phyloP scores from a whole-genome alignment of 2,113 vertebrate species.

The Coracopsis vasa region DNA sequence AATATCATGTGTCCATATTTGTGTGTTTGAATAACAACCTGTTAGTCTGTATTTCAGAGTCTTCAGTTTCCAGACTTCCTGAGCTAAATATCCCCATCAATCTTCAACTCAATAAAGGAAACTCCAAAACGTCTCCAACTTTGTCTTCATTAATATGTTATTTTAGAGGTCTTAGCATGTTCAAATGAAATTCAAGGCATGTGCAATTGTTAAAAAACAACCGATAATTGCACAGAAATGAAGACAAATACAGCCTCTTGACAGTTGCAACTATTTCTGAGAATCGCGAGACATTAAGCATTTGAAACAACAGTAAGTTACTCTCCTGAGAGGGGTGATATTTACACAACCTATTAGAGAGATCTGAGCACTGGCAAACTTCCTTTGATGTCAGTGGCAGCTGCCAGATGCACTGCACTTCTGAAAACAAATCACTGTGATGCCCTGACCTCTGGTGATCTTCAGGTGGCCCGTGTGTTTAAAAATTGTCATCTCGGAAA shows the following conservation, averaged over 20 bases:
- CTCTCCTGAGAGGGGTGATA: not conserved
- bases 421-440: not conserved
- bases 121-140: not conserved
- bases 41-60: not conserved
- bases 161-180: not conserved
- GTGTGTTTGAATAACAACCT: not conserved
- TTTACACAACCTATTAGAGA: not conserved
- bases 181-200: not conserved
- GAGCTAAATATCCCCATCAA: not conserved
- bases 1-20: accelerated
- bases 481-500: not conserved
- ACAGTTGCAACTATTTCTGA: not conserved
- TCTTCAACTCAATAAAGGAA: not conserved
- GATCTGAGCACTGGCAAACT: not conserved
- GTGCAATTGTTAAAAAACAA: not conserved
- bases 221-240: not conserved
- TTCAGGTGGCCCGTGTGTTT: not conserved
- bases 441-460: not conserved
- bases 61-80: not conserved
- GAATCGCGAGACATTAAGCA: not conserved
- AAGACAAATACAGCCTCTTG: constrained; percentile 1
- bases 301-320: not conserved
- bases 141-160: not conserved
- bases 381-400: not conserved
- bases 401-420: not conserved